A percentile compares a stretch with the other conserved stretches of the same genome.
Conservation (phyloP, 2,113 vertebrate genomes). For the Oryzias javanicus region DNA sequence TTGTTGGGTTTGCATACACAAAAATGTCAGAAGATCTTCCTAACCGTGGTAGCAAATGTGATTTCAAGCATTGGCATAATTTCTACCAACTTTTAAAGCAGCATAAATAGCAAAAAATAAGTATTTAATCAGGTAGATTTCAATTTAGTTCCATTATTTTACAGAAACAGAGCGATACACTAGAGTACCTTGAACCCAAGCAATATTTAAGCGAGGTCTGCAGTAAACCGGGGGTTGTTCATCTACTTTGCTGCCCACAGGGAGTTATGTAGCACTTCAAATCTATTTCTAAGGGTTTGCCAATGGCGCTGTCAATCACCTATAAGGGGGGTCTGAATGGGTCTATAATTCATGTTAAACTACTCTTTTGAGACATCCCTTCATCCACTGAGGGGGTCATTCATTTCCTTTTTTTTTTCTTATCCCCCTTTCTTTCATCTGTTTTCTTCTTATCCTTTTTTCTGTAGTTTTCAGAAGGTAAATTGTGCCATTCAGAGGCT, state of each 20-base stretch:
- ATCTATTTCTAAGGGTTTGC: conserved; percentile 22
- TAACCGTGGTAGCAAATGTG: too few species aligned
- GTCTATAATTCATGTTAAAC: conserved; percentile 16
- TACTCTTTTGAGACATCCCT: conserved; percentile 5
- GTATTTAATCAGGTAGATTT: too few species aligned
- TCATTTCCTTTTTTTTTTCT: conserved; percentile 12
- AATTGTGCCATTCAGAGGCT: conserved; percentile 40
- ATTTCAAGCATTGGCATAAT: too few species aligned
- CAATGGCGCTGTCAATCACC: conserved; percentile 38
- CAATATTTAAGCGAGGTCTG: conserved; percentile 29
- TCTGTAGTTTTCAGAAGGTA: conserved; percentile 35
- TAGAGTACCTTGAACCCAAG: conserved; percentile 25
- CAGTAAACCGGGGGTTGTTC: conserved; percentile 32
- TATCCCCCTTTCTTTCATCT: not conserved
- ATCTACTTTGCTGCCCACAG: conserved; percentile 19
- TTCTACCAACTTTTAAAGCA: too few species aligned
- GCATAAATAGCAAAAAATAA: too few species aligned
- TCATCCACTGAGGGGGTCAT: conserved; percentile 9
- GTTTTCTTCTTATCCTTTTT: conserved; percentile 19
- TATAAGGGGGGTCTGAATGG: conserved; percentile 19
- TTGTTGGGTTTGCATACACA: too few species aligned
- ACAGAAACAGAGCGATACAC: conserved; percentile 4
- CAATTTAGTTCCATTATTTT: not conserved
- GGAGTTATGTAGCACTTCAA: conserved; percentile 14
- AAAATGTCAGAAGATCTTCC: too few species aligned